Conservation (phyloP, 2,113 vertebrate genomes). For the Cyprinus carpio region DNA sequence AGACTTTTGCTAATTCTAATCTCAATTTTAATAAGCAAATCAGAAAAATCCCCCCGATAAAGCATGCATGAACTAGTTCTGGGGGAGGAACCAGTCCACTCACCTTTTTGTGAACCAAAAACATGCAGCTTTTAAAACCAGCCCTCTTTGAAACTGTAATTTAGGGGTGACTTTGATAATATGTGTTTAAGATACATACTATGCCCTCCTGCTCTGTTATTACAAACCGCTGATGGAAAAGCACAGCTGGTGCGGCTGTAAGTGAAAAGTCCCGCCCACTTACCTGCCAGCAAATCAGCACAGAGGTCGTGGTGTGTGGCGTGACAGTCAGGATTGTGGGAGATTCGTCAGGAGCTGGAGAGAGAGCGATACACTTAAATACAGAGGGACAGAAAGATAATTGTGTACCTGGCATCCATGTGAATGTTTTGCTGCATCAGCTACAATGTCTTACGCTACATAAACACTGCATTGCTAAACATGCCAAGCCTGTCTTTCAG, state of each 20-base stretch:
- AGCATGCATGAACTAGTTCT: conserved; percentile 53
- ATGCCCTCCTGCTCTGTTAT: conserved; percentile 51
- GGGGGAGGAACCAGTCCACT: conserved; percentile 5
- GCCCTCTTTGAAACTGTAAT: conserved; percentile 62
- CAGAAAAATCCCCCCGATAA: conserved; percentile 58
- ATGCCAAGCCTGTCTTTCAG: conserved; percentile 3
- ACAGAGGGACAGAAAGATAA: not conserved
- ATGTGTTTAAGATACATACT: conserved; percentile 18
- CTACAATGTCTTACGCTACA: not conserved
- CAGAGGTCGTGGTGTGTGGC: conserved; percentile 92
- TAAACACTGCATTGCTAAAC: conserved; percentile 5
- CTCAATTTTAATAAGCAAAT: not conserved
- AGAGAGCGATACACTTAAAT: conserved; percentile 9
- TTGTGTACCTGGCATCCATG: not conserved
- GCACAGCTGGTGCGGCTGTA: not conserved
- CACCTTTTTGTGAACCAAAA: not conserved
- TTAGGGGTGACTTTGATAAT: conserved; percentile 58
- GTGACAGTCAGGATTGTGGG: conserved; percentile 89
- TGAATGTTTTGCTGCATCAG: not conserved
- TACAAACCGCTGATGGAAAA: conserved; percentile 51
- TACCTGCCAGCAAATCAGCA: conserved; percentile 96
- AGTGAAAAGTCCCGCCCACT: not conserved
- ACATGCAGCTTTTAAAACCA: not conserved
- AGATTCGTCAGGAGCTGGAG: conserved; percentile 86
- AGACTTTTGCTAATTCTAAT: not conserved